Evolutionary conservation across 2,888 invertebrate species (phyloP).

Genomic region (Gandaritis pyraliata): DNA sequence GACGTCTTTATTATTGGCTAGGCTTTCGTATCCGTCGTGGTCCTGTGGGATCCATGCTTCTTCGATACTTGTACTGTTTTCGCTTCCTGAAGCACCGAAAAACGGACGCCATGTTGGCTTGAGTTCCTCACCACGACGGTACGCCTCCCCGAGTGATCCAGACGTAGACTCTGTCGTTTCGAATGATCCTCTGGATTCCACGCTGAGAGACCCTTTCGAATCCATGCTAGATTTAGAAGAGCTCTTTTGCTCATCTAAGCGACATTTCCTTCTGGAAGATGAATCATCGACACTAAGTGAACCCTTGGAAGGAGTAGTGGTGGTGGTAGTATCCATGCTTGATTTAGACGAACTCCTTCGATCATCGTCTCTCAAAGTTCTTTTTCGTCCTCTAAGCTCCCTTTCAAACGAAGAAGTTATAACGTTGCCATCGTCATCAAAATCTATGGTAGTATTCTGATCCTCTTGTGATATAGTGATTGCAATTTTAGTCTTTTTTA

Average conservation of each 20-base stretch:
- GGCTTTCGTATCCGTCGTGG: slow-evolving; percentile 86
- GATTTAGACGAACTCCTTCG: slow-evolving; percentile 85
- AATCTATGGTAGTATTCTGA: slow-evolving; percentile 80
- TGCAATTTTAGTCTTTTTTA: slow-evolving; percentile 81
- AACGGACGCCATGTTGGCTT: slow-evolving; percentile 93
- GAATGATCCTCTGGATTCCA: slow-evolving; percentile 89
- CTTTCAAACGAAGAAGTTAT: slow-evolving; percentile 77
- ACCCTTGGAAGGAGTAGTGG: slow-evolving; percentile 79
- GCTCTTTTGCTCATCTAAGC: slow-evolving; percentile 80
- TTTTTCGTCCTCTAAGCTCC: slow-evolving; percentile 69
- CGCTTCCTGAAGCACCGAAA: slow-evolving; percentile 90
- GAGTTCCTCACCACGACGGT: slow-evolving; percentile 88
- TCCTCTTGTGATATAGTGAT: slow-evolving; percentile 83
- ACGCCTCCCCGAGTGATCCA: slow-evolving; percentile 89
- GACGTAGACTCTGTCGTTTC: slow-evolving; percentile 90
- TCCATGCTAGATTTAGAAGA: slow-evolving; percentile 87
- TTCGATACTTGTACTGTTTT: slow-evolving; percentile 93
- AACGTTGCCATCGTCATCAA: slow-evolving; percentile 80
- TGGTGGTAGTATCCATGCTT: slow-evolving; percentile 82
- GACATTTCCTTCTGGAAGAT: slow-evolving; percentile 72
- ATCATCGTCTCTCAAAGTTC: slow-evolving; percentile 74
- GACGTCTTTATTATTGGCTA: slow-evolving; percentile 76
- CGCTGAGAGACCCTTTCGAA: slow-evolving; percentile 86
- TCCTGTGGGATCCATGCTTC: slow-evolving; percentile 92
- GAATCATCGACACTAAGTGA: slow-evolving; percentile 81